Conservation (phyloP, 2,888 invertebrate genomes). For the Gari tellinella region DNA sequence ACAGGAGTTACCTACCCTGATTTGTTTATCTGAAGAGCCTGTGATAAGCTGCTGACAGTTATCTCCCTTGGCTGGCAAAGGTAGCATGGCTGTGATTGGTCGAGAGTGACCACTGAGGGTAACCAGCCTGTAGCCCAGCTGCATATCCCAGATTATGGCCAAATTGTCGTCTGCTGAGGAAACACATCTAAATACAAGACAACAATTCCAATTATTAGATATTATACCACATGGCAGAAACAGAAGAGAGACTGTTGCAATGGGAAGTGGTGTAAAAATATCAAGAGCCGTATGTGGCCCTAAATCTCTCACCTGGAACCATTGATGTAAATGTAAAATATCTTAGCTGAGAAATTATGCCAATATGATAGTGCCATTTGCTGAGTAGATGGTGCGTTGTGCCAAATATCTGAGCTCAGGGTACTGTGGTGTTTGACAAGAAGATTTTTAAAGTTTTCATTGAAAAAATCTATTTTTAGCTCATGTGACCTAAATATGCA, state of each 20-base stretch:
- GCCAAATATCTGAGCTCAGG: too few species aligned
- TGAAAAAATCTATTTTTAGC: too few species aligned
- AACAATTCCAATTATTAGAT: too few species aligned
- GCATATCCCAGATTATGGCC: conserved; percentile 79
- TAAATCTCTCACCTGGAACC: too few species aligned
- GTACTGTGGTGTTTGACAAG: too few species aligned
- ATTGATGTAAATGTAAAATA: too few species aligned
- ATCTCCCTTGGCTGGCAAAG: conserved; percentile 63
- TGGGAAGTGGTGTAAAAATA: not conserved
- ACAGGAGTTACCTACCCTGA: too few species aligned
- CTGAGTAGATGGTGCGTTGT: too few species aligned
- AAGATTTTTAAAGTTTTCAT: too few species aligned
- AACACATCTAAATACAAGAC: conserved; percentile 71
- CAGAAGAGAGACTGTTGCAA: not conserved
- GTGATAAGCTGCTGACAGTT: conserved; percentile 67
- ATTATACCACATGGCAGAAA: not conserved
- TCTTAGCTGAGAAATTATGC: not conserved
- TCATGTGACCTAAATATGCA: too few species aligned
- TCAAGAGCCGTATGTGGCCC: not conserved
- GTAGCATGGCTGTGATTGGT: conserved; percentile 76
- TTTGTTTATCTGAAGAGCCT: conserved; percentile 81
- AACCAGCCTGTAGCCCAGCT: conserved; percentile 71
- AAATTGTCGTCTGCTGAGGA: conserved; percentile 79
- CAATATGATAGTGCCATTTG: too few species aligned
- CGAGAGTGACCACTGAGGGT: conserved; percentile 75